Conservation (phyloP, 2,797 vertebrate species). For the Ataeniobius toweri region DNA sequence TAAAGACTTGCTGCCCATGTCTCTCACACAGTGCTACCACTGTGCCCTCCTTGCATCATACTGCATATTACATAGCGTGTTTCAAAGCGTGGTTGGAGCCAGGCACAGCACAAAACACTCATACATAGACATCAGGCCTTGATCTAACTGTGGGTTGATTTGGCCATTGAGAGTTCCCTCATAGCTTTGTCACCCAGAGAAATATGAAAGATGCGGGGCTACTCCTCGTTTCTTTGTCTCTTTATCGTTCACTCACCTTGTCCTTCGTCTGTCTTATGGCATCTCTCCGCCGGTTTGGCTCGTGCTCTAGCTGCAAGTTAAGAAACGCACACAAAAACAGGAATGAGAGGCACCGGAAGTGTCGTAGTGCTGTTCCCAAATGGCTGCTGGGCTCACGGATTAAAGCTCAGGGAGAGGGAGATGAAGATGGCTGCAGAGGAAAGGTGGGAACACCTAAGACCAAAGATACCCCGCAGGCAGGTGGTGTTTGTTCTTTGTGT, state of each 20-base stretch:
- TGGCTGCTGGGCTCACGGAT: constrained; percentile 74
- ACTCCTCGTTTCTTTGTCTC: constrained; percentile 26
- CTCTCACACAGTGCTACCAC: constrained; percentile 63
- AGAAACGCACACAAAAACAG: constrained; percentile 55
- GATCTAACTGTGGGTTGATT: constrained; percentile 52
- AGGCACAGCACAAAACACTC: constrained; percentile 27
- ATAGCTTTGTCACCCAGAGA: constrained; percentile 48
- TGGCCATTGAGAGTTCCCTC: constrained; percentile 30
- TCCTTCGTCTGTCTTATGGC: constrained; percentile 65
- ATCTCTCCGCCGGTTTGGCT: constrained; percentile 70
- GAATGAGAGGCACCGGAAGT: constrained; percentile 59
- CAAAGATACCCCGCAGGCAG: constrained; percentile 62
- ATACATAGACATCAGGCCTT: constrained; percentile 19
- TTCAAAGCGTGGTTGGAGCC: constrained; percentile 64
- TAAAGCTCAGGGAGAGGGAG: constrained; percentile 68
- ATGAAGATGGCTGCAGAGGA: constrained; percentile 49
- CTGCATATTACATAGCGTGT: constrained; percentile 56
- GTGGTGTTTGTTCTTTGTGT: constrained; percentile 39
- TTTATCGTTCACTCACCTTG: constrained; percentile 35
- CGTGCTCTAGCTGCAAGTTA: constrained; percentile 74
- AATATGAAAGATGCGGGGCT: constrained; percentile 55
- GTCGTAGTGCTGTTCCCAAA: constrained; percentile 52
- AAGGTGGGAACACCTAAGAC: constrained; percentile 9
- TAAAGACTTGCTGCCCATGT: constrained; percentile 18
- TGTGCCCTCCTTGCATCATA: constrained; percentile 44